Conservation (phyloP, 2,888 invertebrate species). For the Thysanoteuthis rhombus region DNA sequence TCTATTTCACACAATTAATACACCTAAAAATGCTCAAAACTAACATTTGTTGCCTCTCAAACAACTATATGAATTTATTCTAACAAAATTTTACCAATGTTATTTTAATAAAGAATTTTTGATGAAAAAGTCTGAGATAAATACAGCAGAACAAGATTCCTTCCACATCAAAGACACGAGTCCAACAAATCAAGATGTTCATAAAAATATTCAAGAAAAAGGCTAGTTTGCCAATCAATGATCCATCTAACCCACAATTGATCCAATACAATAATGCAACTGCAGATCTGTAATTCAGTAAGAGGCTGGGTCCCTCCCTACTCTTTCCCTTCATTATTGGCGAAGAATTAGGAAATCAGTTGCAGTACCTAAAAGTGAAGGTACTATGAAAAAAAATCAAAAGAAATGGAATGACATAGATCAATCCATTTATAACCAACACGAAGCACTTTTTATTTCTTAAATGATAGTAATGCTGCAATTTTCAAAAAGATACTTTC, state of each 20-base stretch:
- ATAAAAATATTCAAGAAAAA: neutral
- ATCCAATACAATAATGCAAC: conserved; percentile 1
- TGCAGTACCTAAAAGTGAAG: too few species aligned
- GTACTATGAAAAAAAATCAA: neutral
- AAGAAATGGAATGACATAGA: neutral
- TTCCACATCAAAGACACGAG: neutral
- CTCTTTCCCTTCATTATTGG: neutral
- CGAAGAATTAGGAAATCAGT: neutral
- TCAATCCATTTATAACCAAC: neutral
- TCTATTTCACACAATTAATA: too few species aligned
- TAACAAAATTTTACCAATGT: neutral
- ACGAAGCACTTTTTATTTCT: neutral
- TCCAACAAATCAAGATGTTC: neutral
- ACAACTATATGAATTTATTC: neutral
- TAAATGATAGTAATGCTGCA: neutral
- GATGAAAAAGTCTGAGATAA: too few species aligned
- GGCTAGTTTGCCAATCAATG: neutral
- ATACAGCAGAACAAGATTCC: neutral
- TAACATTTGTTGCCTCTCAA: too few species aligned
- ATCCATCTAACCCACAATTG: neutral
- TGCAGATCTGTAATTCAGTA: neutral
- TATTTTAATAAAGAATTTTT: neutral
- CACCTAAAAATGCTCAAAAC: too few species aligned
- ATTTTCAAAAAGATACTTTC: neutral
- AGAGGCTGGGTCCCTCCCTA: neutral